Evolutionary conservation across 53 echinoderm and acorn worm genomes (phyloP).

Genomic region (Holothuria scabra): DNA sequence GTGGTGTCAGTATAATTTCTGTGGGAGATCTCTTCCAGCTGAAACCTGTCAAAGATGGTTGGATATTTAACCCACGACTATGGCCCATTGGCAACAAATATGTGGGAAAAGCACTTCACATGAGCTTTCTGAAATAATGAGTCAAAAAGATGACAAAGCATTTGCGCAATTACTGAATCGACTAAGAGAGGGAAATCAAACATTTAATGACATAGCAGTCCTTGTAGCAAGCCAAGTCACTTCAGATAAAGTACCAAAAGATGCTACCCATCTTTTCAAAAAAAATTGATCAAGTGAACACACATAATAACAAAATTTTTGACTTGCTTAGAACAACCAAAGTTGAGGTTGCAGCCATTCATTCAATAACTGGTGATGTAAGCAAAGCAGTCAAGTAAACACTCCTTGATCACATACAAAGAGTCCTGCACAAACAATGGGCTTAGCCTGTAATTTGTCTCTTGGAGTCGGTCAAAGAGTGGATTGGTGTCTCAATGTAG

Average conservation of each 20-base stretch:
- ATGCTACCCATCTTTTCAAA: too few species aligned
- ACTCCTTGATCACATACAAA: constrained; percentile 13
- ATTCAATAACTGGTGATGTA: constrained; percentile 26
- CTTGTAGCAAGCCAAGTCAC: neutral
- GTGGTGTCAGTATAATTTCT: constrained; percentile 58
- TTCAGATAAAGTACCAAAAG: neutral
- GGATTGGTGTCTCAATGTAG: constrained; percentile 14
- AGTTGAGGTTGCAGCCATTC: constrained; percentile 6
- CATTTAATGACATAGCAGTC: constrained; percentile 44
- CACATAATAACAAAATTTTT: neutral
- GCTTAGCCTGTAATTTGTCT: neutral
- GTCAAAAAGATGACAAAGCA: constrained; percentile 62
- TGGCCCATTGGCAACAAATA: constrained; percentile 48
- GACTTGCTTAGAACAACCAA: neutral
- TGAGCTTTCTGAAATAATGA: constrained; percentile 70
- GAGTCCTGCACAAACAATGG: too few species aligned
- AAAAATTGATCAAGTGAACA: too few species aligned
- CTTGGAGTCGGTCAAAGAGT: constrained; percentile 16
- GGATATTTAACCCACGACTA: constrained; percentile 46
- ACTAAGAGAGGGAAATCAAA: constrained; percentile 63
- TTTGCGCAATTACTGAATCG: constrained; percentile 65
- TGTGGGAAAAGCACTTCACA: constrained; percentile 53
- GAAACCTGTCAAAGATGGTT: constrained; percentile 60
- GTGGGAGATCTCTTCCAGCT: constrained; percentile 73
- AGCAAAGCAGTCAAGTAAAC: constrained; percentile 22